Conservation (phyloP, 2,888 invertebrate species). For the Acanthosoma haemorrhoidale region DNA sequence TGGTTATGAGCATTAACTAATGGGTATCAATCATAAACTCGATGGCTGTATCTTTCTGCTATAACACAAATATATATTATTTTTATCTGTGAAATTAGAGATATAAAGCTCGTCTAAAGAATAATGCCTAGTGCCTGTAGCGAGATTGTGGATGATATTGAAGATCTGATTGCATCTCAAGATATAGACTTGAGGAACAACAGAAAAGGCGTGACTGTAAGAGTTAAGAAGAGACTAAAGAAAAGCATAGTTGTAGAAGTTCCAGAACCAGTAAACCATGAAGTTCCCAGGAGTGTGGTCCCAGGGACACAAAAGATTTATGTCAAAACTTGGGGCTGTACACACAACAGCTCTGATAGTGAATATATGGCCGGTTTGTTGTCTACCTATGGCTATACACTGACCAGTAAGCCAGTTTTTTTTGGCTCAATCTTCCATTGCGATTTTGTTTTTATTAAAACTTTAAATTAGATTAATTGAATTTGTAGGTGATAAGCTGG, state of each 20-base stretch:
- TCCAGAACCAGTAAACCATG: slow-evolving; percentile 39
- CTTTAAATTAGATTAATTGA: background rate
- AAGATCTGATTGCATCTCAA: slow-evolving; percentile 74
- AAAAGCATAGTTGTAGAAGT: slow-evolving; percentile 41
- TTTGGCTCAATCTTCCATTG: background rate
- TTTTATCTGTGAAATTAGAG: too few relatives aligned
- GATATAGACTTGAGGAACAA: slow-evolving; percentile 61
- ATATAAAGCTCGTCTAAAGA: too few relatives aligned
- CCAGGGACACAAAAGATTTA: slow-evolving; percentile 71
- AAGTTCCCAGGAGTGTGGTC: slow-evolving; percentile 46
- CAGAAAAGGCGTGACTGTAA: slow-evolving; percentile 63
- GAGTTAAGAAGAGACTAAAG: slow-evolving; percentile 49
- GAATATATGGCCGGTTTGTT: slow-evolving; percentile 98
- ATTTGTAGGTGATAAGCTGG: slow-evolving; percentile 59
- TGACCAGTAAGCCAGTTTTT: slow-evolving; percentile 53
- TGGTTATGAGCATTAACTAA: too few relatives aligned
- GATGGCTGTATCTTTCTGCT: too few relatives aligned
- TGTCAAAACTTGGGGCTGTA: slow-evolving; percentile 95
- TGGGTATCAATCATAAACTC: too few relatives aligned
- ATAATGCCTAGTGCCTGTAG: slow-evolving; percentile 57
- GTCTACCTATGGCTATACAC: slow-evolving; percentile 76
- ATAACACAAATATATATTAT: too few relatives aligned
- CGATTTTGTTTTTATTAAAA: background rate
- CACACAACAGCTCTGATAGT: slow-evolving; percentile 95
- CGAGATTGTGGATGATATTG: slow-evolving; percentile 75